Evolutionary conservation across 1,140 invertebrate species (phyloP).

Genomic region (Rhopalosiphum maidis): DNA sequence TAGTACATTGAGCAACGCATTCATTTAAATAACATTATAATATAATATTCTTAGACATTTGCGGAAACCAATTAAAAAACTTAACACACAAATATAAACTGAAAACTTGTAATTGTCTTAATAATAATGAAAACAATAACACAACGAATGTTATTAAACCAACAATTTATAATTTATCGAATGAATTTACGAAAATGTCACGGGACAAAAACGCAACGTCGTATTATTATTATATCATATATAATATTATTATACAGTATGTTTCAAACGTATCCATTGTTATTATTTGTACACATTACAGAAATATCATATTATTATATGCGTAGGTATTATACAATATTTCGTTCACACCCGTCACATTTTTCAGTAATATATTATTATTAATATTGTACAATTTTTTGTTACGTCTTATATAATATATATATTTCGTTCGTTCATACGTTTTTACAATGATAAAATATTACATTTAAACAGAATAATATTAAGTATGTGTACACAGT

Average conservation of each 20-base stretch:
- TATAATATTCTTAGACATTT: conserved; percentile 16
- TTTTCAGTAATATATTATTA: neutral
- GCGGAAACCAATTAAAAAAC: neutral
- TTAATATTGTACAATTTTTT: neutral
- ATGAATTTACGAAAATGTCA: conserved; percentile 1
- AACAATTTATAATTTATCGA: neutral
- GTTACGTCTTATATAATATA: neutral
- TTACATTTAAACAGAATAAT: neutral
- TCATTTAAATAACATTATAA: neutral
- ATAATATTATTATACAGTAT: conserved; percentile 9
- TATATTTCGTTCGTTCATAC: neutral
- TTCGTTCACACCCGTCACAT: neutral
- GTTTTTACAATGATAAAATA: neutral
- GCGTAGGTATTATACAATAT: neutral
- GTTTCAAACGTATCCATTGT: neutral
- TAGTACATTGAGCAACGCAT: conserved; percentile 25
- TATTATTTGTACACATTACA: conserved; percentile 30
- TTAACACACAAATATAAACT: neutral
- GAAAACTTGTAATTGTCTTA: neutral
- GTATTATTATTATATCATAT: neutral
- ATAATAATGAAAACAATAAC: neutral
- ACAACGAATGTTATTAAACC: neutral
- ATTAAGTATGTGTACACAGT: neutral
- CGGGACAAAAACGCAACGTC: neutral
- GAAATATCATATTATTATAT: neutral